A percentile compares a stretch with the other conserved stretches of the same genome.
These are phyloP conservation scores for Torymus auratus DNA, from an alignment of 2,888 invertebrate species.

Conservation along the genomic window DNA sequence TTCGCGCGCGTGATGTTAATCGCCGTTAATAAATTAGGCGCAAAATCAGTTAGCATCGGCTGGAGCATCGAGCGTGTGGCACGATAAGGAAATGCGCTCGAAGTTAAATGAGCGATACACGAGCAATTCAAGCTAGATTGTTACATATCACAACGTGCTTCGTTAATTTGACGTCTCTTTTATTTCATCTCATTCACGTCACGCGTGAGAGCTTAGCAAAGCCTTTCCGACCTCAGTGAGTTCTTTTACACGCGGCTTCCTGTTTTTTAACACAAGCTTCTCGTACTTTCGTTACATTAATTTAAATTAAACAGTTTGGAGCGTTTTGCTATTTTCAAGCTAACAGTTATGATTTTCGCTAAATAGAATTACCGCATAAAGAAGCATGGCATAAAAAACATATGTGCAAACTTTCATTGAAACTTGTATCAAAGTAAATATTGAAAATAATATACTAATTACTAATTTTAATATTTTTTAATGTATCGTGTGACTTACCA, in stretches of 20 bases:
- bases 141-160: constrained; percentile 42
- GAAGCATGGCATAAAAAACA: too few species aligned
- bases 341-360: too few species aligned
- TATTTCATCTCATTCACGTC: constrained; percentile 33
- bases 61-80: not conserved
- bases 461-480: not conserved
- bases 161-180: constrained; percentile 34
- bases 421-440: too few species aligned
- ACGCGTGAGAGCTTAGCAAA: constrained; percentile 22
- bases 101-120: constrained; percentile 31
- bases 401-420: too few species aligned
- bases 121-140: constrained; percentile 40
- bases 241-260: not conserved
- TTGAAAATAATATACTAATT: not conserved
- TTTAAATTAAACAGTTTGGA: too few species aligned
- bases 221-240: not conserved
- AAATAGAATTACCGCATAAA: too few species aligned
- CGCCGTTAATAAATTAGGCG: constrained; percentile 32
- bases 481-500: too few species aligned
- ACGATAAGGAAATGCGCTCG: constrained; percentile 47
- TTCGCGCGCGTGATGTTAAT: constrained; percentile 29
- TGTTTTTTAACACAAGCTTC: constrained; percentile 4
- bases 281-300: too few species aligned
- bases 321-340: too few species aligned
- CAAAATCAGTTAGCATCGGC: constrained; percentile 43